Evolutionary conservation across 1,140 invertebrate genomes (phyloP).

Genomic region (Drosophila sproati): DNA sequence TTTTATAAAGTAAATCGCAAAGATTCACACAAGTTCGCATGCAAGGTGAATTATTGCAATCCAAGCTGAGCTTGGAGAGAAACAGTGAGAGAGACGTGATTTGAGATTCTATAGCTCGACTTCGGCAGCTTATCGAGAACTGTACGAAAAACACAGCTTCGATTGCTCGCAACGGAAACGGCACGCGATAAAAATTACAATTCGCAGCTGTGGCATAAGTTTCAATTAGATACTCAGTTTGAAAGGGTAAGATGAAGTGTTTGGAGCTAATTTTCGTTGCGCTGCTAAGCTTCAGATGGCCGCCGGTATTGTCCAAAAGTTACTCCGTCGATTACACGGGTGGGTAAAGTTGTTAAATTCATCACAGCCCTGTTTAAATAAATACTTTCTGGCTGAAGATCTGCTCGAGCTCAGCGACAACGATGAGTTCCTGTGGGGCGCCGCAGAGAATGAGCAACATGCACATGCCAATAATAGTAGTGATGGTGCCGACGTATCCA

Average conservation of each 20-base stretch:
- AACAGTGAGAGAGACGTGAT: neutral
- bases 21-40: constrained; percentile 54
- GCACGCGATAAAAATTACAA: constrained; percentile 54
- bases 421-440: constrained; percentile 77
- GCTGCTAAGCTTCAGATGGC: constrained; percentile 15
- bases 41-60: constrained; percentile 53
- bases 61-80: constrained; percentile 20
- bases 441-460: constrained; percentile 52
- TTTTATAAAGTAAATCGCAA: constrained; percentile 48
- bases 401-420: constrained; percentile 73
- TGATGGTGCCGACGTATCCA: constrained; percentile 10
- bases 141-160: constrained; percentile 21
- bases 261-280: constrained; percentile 20
- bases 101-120: constrained; percentile 6
- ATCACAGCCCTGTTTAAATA: neutral
- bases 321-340: constrained; percentile 50
- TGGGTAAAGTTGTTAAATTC: constrained; percentile 1
- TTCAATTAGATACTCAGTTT: constrained; percentile 15
- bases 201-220: constrained; percentile 17
- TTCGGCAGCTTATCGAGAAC: constrained; percentile 8
- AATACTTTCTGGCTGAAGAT: constrained; percentile 41
- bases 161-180: constrained; percentile 56
- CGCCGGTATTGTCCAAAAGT: constrained; percentile 32
- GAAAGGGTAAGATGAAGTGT: constrained; percentile 42
- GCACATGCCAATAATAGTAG: constrained; percentile 35